phyloP scores from a whole-genome alignment of 2,888 invertebrate genomes.

The Tillus elongatus region DNA sequence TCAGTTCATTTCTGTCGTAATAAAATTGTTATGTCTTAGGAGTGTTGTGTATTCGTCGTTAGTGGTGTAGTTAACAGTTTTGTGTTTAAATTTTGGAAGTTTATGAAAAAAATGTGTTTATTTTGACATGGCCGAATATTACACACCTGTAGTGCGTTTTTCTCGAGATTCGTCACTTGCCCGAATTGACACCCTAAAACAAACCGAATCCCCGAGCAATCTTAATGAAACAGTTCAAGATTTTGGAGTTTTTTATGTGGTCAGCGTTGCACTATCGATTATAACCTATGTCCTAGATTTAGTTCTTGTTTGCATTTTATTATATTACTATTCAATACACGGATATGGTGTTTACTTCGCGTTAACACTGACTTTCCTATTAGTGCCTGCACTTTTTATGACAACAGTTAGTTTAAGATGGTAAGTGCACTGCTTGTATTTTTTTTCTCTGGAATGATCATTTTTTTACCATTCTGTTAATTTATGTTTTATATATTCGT shows the following conservation, averaged over 20 bases:
- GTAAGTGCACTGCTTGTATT: too few relatives aligned
- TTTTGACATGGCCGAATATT: constrained; percentile 39
- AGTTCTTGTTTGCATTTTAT: constrained; percentile 37
- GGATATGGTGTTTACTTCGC: constrained; percentile 42
- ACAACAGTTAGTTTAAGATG: constrained; percentile 46
- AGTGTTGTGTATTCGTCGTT: too few relatives aligned
- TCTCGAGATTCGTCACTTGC: constrained; percentile 39
- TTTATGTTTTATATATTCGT: too few relatives aligned
- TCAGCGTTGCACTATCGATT: constrained; percentile 41
- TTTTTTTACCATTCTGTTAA: too few relatives aligned
- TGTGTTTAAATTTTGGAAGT: too few relatives aligned
- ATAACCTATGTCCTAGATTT: constrained; percentile 42
- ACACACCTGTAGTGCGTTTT: constrained; percentile 40
- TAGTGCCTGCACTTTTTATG: constrained; percentile 45
- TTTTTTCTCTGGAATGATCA: too few relatives aligned
- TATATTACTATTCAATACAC: constrained; percentile 39
- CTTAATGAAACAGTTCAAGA: constrained; percentile 32
- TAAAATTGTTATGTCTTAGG: too few relatives aligned
- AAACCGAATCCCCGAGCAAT: constrained; percentile 33
- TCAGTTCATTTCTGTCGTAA: too few relatives aligned
- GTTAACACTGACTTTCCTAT: constrained; percentile 44
- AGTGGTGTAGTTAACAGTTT: too few relatives aligned
- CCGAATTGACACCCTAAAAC: constrained; percentile 38
- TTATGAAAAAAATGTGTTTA: constrained; percentile 3
- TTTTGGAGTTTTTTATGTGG: constrained; percentile 38